Evolutionary conservation across 1,140 invertebrate genomes (phyloP).

Genomic region (Sesamia nonagrioides): DNA sequence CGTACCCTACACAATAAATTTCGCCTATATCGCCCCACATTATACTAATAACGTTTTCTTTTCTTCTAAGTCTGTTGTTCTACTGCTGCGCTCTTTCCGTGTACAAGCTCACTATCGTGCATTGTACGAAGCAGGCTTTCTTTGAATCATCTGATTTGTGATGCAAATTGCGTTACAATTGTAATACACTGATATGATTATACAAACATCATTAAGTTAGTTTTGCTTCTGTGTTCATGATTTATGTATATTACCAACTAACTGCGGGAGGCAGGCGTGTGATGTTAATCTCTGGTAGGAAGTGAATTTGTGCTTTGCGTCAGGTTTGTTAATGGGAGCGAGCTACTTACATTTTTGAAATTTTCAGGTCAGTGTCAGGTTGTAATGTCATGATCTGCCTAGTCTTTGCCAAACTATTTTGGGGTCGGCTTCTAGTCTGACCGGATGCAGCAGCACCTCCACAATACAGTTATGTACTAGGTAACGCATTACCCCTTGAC

Average conservation of each 20-base stretch:
- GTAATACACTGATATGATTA: constrained; percentile 9
- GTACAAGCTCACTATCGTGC: neutral
- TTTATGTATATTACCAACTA: neutral
- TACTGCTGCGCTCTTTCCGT: no score
- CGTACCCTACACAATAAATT: no score
- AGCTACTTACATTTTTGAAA: no score
- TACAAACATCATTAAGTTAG: constrained; percentile 5
- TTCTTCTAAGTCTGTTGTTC: neutral
- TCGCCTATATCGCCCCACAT: no score
- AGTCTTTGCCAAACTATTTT: no score
- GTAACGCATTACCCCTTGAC: no score
- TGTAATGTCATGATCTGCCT: no score
- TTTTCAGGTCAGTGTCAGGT: no score
- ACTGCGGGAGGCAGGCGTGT: neutral
- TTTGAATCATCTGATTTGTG: neutral
- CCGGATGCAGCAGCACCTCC: no score
- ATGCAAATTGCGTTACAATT: constrained; percentile 3
- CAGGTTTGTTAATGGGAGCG: no score
- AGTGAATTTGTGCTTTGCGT: neutral
- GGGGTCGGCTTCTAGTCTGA: no score
- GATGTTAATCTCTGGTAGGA: neutral
- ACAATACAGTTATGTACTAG: no score
- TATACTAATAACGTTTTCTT: neutral
- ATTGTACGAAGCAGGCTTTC: neutral
- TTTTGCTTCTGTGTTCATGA: neutral